A percentile compares a stretch with the other conserved stretches of the same genome.
phyloP scores from a whole-genome alignment of 2,888 invertebrate species.

The Xiphydria camelus region DNA sequence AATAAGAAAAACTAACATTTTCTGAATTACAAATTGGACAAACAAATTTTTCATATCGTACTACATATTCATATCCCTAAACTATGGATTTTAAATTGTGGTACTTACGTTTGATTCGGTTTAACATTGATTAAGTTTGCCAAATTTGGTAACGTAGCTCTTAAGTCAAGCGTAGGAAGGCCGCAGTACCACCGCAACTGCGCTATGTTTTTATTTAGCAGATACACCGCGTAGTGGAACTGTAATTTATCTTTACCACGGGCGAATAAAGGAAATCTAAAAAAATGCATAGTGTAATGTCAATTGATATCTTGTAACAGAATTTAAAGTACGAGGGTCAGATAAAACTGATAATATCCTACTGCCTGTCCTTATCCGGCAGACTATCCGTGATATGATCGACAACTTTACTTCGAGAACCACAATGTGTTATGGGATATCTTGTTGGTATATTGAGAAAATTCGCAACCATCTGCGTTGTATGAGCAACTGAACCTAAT shows the following conservation, averaged over 20 bases:
- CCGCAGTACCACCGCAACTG: slow-evolving; percentile 82
- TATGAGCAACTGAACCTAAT: slow-evolving; percentile 84
- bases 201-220: slow-evolving; percentile 92
- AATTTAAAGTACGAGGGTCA: slow-evolving; percentile 49
- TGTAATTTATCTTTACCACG: slow-evolving; percentile 77
- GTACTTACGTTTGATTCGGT: slow-evolving; percentile 48
- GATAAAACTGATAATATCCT: slow-evolving; percentile 55
- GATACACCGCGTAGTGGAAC: slow-evolving; percentile 87
- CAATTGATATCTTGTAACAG: neutral
- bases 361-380: slow-evolving; percentile 70
- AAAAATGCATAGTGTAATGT: slow-evolving; percentile 10
- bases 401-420: slow-evolving; percentile 79
- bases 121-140: slow-evolving; percentile 62
- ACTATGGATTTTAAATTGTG: no score
- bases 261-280: slow-evolving; percentile 82
- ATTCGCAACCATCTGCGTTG: slow-evolving; percentile 78
- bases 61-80: no score
- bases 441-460: slow-evolving; percentile 84
- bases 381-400: slow-evolving; percentile 76
- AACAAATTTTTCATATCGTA: no score
- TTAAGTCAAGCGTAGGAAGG: slow-evolving; percentile 72
- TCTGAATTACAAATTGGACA: no score
- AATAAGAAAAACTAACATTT: no score
- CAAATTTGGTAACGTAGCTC: slow-evolving; percentile 78
- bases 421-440: slow-evolving; percentile 79